phyloP scores from a whole-genome alignment of 1,140 invertebrate species.

The Drosophila kanapiae region DNA sequence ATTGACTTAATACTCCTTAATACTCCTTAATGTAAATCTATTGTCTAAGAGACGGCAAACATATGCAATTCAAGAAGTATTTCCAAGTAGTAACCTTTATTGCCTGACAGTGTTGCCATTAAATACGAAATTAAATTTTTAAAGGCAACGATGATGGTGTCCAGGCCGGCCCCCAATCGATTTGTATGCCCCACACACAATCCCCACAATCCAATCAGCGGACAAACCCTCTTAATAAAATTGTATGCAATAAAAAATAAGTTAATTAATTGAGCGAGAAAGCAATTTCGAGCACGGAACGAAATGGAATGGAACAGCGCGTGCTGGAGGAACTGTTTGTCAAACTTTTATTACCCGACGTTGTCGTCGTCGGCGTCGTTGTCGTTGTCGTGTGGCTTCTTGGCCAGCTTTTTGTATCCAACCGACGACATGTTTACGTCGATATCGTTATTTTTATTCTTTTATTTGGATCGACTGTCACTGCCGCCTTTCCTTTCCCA shows the following conservation, averaged over 20 bases:
- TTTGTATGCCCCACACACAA: constrained; percentile 37
- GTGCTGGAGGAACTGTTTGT: constrained; percentile 14
- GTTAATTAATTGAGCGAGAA: constrained; percentile 26
- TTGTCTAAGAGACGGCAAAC: not conserved
- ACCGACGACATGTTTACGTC: constrained; percentile 26
- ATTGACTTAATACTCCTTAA: not conserved
- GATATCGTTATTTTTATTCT: constrained; percentile 23
- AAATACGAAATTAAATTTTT: constrained; percentile 3
- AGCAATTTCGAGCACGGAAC: constrained; percentile 17
- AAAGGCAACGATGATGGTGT: not conserved
- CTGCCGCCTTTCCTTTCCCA: constrained; percentile 19
- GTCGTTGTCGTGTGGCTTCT: constrained; percentile 14
- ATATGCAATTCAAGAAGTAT: not conserved
- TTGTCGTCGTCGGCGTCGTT: not conserved
- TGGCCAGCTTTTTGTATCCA: constrained; percentile 30
- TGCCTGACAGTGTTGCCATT: not conserved
- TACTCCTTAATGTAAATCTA: not conserved
- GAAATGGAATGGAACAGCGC: constrained; percentile 50
- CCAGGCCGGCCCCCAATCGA: constrained; percentile 9
- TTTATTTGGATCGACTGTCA: constrained; percentile 6
- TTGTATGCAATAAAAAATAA: constrained; percentile 34
- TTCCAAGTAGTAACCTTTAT: not conserved
- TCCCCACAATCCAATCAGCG: constrained; percentile 27
- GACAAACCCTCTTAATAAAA: constrained; percentile 28
- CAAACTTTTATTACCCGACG: constrained; percentile 25